Evolutionary conservation across 2,888 invertebrate genomes (phyloP).

Genomic region (Andricus curvator): DNA sequence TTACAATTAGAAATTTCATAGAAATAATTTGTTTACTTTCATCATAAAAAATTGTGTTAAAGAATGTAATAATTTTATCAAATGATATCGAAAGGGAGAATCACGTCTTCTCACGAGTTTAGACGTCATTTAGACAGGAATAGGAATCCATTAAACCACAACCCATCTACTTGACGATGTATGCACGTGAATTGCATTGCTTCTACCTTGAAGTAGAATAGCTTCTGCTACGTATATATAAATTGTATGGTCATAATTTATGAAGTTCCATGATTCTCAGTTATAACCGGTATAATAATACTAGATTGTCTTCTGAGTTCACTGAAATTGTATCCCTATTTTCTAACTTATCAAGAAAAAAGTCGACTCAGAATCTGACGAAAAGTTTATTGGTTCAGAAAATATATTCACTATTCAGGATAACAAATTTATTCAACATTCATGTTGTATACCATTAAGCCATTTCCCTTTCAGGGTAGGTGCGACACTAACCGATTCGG

Average conservation of each 20-base stretch:
- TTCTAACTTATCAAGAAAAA: too few species aligned
- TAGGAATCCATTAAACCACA: constrained; percentile 26
- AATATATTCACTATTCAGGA: too few species aligned
- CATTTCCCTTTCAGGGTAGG: too few species aligned
- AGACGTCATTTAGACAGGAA: neutral
- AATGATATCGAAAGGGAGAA: neutral
- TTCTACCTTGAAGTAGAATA: neutral
- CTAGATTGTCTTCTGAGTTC: neutral
- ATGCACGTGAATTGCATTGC: neutral
- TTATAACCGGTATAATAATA: neutral
- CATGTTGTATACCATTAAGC: too few species aligned
- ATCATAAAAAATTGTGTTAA: neutral
- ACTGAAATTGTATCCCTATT: neutral
- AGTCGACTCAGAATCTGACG: too few species aligned
- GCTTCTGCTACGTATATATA: neutral
- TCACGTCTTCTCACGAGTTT: neutral
- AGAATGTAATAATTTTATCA: neutral
- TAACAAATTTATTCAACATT: too few species aligned
- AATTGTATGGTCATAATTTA: neutral
- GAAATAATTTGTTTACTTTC: too few species aligned
- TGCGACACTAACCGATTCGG: too few species aligned
- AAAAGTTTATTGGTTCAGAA: too few species aligned
- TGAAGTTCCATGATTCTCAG: neutral
- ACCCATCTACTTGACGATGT: constrained; percentile 1
- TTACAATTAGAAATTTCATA: too few species aligned